These are phyloP conservation scores for Guaruba guarouba DNA, from an alignment of 2,113 vertebrate genomes.

Conservation along the genomic window DNA sequence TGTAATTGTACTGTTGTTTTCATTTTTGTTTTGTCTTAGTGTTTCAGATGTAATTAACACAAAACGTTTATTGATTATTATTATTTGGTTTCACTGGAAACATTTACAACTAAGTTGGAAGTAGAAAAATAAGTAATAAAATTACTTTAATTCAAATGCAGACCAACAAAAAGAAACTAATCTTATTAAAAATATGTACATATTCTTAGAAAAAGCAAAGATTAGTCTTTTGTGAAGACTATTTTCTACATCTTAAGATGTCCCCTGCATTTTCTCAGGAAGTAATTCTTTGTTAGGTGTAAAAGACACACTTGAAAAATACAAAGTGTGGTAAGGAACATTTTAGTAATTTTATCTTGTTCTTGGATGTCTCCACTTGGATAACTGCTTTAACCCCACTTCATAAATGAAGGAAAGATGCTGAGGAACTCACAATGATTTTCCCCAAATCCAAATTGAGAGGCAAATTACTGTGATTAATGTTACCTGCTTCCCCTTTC, in stretches of 20 bases:
- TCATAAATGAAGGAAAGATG: background rate
- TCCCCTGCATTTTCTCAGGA: background rate
- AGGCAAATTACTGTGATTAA: background rate
- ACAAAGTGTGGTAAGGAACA: background rate
- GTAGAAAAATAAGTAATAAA: background rate
- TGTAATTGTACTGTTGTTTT: background rate
- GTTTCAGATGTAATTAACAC: background rate
- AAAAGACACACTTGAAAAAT: background rate
- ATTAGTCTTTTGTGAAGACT: background rate
- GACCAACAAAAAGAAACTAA: background rate
- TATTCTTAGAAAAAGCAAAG: background rate
- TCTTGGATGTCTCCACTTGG: background rate
- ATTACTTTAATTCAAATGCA: background rate
- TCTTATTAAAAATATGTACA: background rate
- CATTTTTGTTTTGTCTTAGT: rapidly evolving
- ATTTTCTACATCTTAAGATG: background rate
- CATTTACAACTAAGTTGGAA: background rate
- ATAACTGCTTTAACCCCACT: background rate
- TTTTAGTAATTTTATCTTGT: background rate
- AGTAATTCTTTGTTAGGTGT: background rate
- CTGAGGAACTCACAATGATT: background rate
- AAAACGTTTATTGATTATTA: background rate
- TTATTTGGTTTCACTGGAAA: background rate
- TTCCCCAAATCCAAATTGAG: background rate
- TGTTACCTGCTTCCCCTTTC: background rate